Conservation (phyloP, 2,113 vertebrate species). For the Hipposideros armiger region DNA sequence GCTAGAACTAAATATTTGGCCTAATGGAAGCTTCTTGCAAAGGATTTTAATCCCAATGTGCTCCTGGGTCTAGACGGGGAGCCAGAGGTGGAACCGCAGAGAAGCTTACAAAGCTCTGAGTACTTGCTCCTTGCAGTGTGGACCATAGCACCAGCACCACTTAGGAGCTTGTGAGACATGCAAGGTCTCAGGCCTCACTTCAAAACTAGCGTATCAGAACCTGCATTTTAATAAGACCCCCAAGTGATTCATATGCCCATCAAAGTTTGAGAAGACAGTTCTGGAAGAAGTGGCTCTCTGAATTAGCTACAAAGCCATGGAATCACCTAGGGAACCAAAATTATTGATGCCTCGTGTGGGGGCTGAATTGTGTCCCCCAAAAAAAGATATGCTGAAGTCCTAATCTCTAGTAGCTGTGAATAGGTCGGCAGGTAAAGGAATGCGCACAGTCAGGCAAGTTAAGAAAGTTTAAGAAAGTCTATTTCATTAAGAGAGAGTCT, state of each 20-base stretch:
- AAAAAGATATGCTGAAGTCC: neutral
- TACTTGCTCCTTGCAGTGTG: neutral
- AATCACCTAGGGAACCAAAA: neutral
- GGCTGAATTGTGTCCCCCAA: neutral
- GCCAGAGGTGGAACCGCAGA: neutral
- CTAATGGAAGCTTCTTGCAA: neutral
- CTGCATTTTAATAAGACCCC: neutral
- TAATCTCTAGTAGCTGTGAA: neutral
- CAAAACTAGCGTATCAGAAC: neutral
- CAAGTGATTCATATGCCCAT: neutral
- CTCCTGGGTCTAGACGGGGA: neutral
- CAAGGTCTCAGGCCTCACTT: neutral
- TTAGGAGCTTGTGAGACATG: neutral
- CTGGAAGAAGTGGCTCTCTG: neutral
- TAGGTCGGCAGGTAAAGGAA: neutral
- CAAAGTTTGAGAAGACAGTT: neutral
- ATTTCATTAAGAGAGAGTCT: no score
- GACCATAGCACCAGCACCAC: neutral
- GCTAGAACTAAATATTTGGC: neutral
- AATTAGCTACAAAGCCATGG: neutral
- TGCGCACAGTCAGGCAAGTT: no score
- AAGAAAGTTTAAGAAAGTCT: no score
- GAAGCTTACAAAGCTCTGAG: neutral
- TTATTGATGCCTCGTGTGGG: neutral
- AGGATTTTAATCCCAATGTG: neutral